Evolutionary conservation across 2,888 invertebrate species (phyloP).

Genomic region (Cheiracanthium punctorium): DNA sequence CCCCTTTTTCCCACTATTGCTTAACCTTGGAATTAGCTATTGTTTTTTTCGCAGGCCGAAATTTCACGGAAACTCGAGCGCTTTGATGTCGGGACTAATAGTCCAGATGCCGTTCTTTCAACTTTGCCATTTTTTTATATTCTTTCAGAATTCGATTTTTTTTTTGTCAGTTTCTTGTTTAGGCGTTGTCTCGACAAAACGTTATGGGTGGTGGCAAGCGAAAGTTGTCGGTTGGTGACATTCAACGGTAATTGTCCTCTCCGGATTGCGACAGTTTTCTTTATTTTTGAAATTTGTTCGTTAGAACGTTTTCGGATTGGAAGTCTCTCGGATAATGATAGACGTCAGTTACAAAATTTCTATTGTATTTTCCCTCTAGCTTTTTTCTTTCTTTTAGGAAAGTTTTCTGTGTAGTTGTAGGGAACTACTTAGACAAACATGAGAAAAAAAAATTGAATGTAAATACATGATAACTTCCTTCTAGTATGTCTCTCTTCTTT

Average conservation of each 20-base stretch:
- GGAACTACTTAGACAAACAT: no score
- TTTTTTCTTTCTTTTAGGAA: no score
- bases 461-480: no score
- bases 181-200: background rate
- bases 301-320: background rate
- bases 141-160: background rate
- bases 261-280: background rate
- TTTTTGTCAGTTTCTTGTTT: background rate
- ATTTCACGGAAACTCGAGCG: conserved; percentile 1
- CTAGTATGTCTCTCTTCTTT: no score
- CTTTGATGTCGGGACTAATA: background rate
- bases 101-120: background rate
- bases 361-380: no score
- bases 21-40: background rate
- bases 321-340: background rate
- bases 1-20: background rate
- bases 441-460: no score
- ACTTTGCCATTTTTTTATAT: background rate
- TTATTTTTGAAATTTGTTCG: background rate
- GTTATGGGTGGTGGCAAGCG: background rate
- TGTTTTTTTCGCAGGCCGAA: background rate
- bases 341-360: no score
- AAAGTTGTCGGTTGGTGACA: conserved; percentile 2
- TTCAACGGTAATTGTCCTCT: background rate
- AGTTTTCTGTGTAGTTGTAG: no score